Evolutionary conservation across 37 sponge, comb jelly and placozoan genomes (phyloP), one percentile per base, ranked within the genome.

Genomic region (Lycopodina hypogea): DNA sequence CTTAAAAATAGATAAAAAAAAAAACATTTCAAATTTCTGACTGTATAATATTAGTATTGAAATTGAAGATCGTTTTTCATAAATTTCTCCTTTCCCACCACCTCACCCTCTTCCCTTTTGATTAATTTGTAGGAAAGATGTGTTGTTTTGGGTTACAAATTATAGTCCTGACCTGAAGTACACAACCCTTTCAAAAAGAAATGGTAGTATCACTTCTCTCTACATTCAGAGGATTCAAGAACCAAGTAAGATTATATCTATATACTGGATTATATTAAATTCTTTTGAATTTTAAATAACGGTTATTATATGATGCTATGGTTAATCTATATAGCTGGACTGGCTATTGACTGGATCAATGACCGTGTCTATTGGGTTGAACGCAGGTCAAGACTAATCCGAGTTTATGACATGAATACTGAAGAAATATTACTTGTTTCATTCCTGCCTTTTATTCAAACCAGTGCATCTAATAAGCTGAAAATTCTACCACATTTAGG

Each of bases 291-390:
- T 45, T 45, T 45, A 12, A 9, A 4, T 45, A 45, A 45, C 9
- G 48, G 48, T 45, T 28, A 59, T 59, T 28, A 17, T 59, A 17
- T 23, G 28, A 17, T 26, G 28, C 60, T 59, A 26, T 6, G 4
- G 12, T 59, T 59, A 59, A 28, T 6, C 28, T 59, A 35, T n/a
- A n/a, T 56, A 76, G 77, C 38, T 56, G 84, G 71, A 22, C 23
- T 84, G 8, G 78, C 85, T 30, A 78, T 84, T 24, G 85, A 84
- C 72, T 84, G 85, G 85, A 61, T 84, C 29, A 77, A 78, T 71
- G 85, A 84, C 38, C 69, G 58, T 18, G 42, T 84, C 34, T 84
- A 84, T 62, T 84, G 85, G 85, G 41, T 36, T 48, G 72, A 78
- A 30, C 21, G 51, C 8, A 28, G 32, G 3, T 4, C 28, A 36